Evolutionary conservation across 2,888 invertebrate species (phyloP).

Genomic region (Strigamia maritima): DNA sequence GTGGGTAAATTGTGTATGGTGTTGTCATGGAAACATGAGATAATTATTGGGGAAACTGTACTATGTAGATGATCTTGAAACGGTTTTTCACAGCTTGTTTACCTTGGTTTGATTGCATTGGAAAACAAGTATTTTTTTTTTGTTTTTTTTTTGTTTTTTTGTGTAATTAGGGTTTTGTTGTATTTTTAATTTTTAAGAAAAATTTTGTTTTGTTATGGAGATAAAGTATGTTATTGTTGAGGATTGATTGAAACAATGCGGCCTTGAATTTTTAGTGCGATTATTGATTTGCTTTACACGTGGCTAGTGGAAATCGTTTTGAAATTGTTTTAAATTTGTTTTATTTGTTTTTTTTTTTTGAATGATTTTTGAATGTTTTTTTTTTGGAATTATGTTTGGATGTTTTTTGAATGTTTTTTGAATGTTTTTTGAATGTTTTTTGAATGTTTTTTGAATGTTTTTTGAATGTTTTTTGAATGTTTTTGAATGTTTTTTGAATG

Average conservation of each 20-base stretch:
- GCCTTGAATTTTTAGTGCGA: not conserved
- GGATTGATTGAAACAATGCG: not conserved
- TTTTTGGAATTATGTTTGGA: no score
- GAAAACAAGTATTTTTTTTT: not conserved
- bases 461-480: no score
- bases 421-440: no score
- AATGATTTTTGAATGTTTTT: no score
- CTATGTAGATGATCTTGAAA: constrained; percentile 18
- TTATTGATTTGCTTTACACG: not conserved
- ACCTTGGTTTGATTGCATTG: not conserved
- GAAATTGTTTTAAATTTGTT: not conserved
- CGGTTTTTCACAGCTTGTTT: not conserved
- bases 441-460: no score
- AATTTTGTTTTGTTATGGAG: not conserved
- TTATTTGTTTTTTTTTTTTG: no score
- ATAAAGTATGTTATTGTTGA: not conserved
- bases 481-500: no score
- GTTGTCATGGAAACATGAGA: not conserved
- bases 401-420: no score
- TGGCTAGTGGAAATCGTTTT: not conserved
- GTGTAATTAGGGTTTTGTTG: not conserved
- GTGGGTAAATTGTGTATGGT: not conserved
- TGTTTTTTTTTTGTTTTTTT: no score
- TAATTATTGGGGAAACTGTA: not conserved
- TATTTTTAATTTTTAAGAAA: not conserved